Conservation (phyloP, 2,113 vertebrate genomes). For the Alouatta palliata region DNA sequence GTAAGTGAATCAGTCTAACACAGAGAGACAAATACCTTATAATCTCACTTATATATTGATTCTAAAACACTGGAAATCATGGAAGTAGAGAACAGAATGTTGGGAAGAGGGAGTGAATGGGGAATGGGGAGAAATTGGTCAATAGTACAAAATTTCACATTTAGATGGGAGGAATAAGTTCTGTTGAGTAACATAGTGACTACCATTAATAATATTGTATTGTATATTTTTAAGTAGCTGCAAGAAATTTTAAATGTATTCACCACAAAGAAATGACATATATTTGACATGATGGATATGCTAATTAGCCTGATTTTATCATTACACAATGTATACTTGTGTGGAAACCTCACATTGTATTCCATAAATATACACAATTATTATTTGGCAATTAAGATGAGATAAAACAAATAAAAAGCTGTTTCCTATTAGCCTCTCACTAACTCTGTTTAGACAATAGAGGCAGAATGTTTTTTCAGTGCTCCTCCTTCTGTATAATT, state of each 20-base stretch:
- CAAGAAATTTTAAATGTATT: not conserved
- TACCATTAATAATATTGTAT: not conserved
- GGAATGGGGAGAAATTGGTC: not conserved
- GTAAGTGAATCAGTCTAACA: not conserved
- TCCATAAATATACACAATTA: not conserved
- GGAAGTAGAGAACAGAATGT: not conserved
- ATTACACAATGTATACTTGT: not conserved
- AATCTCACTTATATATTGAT: not conserved
- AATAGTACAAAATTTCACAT: not conserved
- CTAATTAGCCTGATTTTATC: not conserved
- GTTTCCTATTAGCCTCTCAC: not conserved
- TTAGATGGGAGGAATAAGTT: not conserved
- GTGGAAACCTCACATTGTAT: not conserved
- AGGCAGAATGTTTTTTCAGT: conserved; percentile 21
- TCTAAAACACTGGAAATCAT: not conserved
- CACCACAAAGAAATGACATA: not conserved
- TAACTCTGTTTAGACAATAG: conserved; percentile 19
- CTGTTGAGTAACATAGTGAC: not conserved
- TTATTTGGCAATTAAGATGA: not conserved
- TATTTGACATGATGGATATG: not conserved
- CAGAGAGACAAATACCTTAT: not conserved
- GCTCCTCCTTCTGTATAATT: not conserved
- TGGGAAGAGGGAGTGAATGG: not conserved
- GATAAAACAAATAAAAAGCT: not conserved
- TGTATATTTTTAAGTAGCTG: not conserved